phyloP scores from a whole-genome alignment of 2,797 vertebrate species.

The Miichthys miiuy region DNA sequence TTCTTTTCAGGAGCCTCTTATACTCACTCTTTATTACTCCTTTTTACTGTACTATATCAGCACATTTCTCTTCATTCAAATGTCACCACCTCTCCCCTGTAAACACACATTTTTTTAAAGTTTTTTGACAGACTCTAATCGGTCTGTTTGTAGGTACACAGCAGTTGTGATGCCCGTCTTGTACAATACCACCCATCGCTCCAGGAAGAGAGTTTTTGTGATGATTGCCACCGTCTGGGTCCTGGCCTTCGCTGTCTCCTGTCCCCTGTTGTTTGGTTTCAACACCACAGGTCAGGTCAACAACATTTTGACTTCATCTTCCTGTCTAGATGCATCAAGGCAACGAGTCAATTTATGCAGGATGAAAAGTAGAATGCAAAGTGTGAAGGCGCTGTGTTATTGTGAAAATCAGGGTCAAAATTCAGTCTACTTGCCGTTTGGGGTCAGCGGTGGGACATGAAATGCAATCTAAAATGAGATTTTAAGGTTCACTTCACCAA shows the following conservation, averaged over 20 bases:
- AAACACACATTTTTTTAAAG: background rate
- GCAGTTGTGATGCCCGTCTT: slow-evolving; percentile 96
- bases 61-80: slow-evolving; percentile 43
- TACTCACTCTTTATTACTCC: slow-evolving; percentile 36
- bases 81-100: slow-evolving; percentile 23
- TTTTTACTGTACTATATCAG: slow-evolving; percentile 33
- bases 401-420: slow-evolving; percentile 17
- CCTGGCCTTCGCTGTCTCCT: slow-evolving; percentile 93
- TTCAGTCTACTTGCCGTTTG: background rate
- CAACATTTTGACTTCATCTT: slow-evolving; percentile 3
- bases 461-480: slow-evolving; percentile 2
- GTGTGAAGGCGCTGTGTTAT: background rate
- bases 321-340: background rate
- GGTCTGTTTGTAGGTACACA: slow-evolving; percentile 87
- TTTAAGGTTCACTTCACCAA: slow-evolving; percentile 5
- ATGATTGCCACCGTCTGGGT: slow-evolving; percentile 95
- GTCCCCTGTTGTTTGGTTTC: slow-evolving; percentile 94
- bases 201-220: slow-evolving; percentile 90
- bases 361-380: background rate
- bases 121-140: slow-evolving; percentile 7
- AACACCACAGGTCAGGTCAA: slow-evolving; percentile 93
- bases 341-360: background rate
- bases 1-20: slow-evolving; percentile 17
- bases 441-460: slow-evolving; percentile 16
- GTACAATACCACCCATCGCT: slow-evolving; percentile 92